Conservation (phyloP, 2,113 vertebrate species). For the Calcarius ornatus region DNA sequence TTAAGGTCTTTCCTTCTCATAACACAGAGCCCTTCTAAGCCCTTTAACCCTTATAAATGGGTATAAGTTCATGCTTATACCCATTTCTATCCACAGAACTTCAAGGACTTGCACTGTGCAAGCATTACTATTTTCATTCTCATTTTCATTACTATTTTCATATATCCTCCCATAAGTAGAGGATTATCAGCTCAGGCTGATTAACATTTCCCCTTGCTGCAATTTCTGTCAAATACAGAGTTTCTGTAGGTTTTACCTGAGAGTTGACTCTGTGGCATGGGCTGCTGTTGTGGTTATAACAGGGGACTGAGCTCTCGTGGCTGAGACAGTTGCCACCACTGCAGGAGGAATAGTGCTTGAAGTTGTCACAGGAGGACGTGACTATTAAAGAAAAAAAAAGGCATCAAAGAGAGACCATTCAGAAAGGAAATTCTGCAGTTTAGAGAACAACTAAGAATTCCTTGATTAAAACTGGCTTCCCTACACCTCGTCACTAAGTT, state of each 20-base stretch:
- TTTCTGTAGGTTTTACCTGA: slow-evolving; percentile 76
- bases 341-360: slow-evolving; percentile 91
- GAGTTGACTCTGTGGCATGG: slow-evolving; percentile 86
- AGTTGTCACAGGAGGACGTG: slow-evolving; percentile 89
- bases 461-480: neutral
- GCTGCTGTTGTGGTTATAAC: slow-evolving; percentile 89
- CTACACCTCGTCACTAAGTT: neutral
- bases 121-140: neutral
- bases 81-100: neutral
- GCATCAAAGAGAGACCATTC: neutral
- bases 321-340: slow-evolving; percentile 91
- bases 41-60: neutral
- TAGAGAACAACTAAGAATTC: neutral
- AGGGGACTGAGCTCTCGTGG: slow-evolving; percentile 92
- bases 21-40: neutral
- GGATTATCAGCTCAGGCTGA: neutral
- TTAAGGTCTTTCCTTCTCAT: neutral
- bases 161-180: neutral
- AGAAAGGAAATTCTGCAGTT: neutral
- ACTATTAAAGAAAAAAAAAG: slow-evolving; percentile 69
- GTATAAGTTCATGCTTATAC: neutral
- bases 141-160: neutral
- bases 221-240: neutral
- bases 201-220: neutral
- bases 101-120: neutral